Evolutionary conservation across 2,113 vertebrate species (phyloP), one percentile per base, ranked within the genome.

Genomic region (Pseudopipra pipra): DNA sequence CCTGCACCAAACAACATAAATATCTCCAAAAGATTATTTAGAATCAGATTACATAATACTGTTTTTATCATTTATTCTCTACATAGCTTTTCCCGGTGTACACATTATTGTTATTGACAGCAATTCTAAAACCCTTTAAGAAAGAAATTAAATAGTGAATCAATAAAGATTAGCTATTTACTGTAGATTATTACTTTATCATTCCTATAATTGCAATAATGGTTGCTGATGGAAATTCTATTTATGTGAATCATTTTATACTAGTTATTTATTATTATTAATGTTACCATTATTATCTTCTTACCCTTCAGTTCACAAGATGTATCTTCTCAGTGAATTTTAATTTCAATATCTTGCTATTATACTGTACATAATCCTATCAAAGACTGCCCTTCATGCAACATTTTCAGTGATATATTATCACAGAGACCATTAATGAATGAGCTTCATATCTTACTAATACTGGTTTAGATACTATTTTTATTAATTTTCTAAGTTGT

Each of bases 361-460:
- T 98, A 98, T 98, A 98, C 88, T 98, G 98, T 98, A 98, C 98
- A 98, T 98, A 98, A 98, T 99, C 98, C 98, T 98, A 98, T 99
- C 98, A 98, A 98, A 98, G 98, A 95, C 98, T 98, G 98, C 98
- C 99, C 98, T 99, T 99, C 98, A 98, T 98, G 98, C 98, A 98
- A 98, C 98, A 98, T 98, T 99, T 98, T 98, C 98, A 98, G 97
- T 98, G 98, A 99, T 99, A 98, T 98, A 99, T 99, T 98, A 99
- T 98, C 98, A 98, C 92, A 98, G 97, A 97, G 92, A 96, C 98
- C 89, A 85, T 98, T 99, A 99, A 99, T 99, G 98, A 99, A 98
- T 98, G 98, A 98, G 98, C 97, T 98, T 98, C 97, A 98, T 98
- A 98, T 98, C 98, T 98, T 98, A 98, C 98, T 98, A 98, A 99